Conservation (phyloP, 2,113 vertebrate species). For the Leptobrachium ailaonicum region DNA sequence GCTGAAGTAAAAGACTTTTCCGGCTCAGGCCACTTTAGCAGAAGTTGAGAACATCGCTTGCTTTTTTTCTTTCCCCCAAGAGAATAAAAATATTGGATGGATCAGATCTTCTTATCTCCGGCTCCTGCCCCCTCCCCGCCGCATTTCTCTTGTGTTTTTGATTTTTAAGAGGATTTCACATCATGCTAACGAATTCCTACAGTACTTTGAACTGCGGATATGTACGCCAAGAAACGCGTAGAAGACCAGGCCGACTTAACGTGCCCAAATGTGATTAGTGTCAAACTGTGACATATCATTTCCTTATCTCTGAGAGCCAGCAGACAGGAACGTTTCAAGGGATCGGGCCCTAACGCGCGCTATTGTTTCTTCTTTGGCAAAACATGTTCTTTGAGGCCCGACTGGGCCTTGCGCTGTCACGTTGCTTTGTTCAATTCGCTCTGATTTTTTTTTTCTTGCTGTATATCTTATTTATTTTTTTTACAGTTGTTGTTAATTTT, state of each 20-base stretch:
- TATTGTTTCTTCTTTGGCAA: constrained; percentile 57
- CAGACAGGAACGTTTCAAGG: constrained; percentile 69
- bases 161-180: constrained; percentile 76
- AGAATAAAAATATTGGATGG: constrained; percentile 50
- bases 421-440: constrained; percentile 47
- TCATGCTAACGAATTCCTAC: constrained; percentile 64
- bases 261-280: constrained; percentile 79
- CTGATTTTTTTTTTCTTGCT: constrained; percentile 35
- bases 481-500: constrained; percentile 35
- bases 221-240: constrained; percentile 47
- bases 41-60: background rate
- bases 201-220: constrained; percentile 81
- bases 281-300: constrained; percentile 75
- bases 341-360: constrained; percentile 48
- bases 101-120: constrained; percentile 50
- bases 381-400: constrained; percentile 57
- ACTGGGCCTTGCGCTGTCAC: constrained; percentile 38
- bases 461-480: constrained; percentile 25
- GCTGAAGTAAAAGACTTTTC: no score
- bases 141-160: constrained; percentile 62
- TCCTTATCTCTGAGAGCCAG: constrained; percentile 79
- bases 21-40: background rate
- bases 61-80: background rate
- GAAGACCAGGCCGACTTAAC: constrained; percentile 69
- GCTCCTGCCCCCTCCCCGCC: constrained; percentile 38